Percentiles rank a stretch among this genome's conserved stretches.
These are phyloP conservation scores for Drosophila limbata DNA, from an alignment of 2,888 invertebrate species.

Conservation along the genomic window DNA sequence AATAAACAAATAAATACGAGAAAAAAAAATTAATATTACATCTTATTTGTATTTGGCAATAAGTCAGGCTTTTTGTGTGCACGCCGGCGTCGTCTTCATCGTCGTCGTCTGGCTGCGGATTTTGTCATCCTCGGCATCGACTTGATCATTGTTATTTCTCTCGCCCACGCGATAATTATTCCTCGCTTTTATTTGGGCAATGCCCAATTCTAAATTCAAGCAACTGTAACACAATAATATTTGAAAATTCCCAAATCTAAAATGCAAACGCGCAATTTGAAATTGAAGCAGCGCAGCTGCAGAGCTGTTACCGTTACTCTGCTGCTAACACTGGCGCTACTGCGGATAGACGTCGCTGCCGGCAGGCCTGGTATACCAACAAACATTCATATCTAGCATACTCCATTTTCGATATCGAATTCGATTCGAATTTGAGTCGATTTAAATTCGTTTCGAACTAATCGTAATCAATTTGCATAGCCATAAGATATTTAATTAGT, in stretches of 20 bases:
- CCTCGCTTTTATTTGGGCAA: slow-evolving; percentile 63
- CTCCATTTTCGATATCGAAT: slow-evolving; percentile 38
- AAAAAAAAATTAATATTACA: slow-evolving; percentile 65
- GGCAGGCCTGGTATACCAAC: slow-evolving; percentile 70
- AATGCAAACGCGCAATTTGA: slow-evolving; percentile 64
- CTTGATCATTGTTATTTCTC: slow-evolving; percentile 61
- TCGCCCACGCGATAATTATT: slow-evolving; percentile 73
- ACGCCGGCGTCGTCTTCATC: slow-evolving; percentile 36
- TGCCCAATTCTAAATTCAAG: slow-evolving; percentile 69
- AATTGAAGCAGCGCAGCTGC: slow-evolving; percentile 42
- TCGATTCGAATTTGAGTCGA: slow-evolving; percentile 1
- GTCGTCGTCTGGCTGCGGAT: slow-evolving; percentile 25
- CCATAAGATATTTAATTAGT: slow-evolving; percentile 56
- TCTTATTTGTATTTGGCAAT: slow-evolving; percentile 77
- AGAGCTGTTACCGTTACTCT: slow-evolving; percentile 41
- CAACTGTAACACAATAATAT: slow-evolving; percentile 5
- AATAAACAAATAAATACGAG: slow-evolving; percentile 55
- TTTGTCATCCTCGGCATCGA: slow-evolving; percentile 52
- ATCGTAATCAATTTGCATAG: slow-evolving; percentile 65
- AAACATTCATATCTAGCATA: slow-evolving; percentile 24
- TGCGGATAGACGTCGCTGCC: slow-evolving; percentile 55
- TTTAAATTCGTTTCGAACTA: slow-evolving; percentile 25
- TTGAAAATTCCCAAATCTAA: slow-evolving; percentile 40
- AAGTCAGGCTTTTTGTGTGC: slow-evolving; percentile 50
- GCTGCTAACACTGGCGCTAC: slow-evolving; percentile 56